These are phyloP conservation scores for Phoxinus phoxinus DNA, from an alignment of 2,113 vertebrate species.

Conservation along the genomic window DNA sequence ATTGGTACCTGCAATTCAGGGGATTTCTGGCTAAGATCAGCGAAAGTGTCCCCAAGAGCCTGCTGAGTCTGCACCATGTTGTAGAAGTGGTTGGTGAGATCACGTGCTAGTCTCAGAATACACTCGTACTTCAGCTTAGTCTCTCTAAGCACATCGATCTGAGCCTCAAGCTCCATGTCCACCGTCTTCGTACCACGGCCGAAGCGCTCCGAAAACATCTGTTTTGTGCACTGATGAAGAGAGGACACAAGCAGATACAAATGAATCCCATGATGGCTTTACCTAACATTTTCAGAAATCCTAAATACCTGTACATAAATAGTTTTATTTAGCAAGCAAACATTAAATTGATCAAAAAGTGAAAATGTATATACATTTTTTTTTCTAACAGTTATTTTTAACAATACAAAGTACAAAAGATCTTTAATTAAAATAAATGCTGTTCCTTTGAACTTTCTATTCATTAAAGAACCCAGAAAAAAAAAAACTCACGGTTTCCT, in stretches of 20 bases:
- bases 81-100: slow-evolving; percentile 92
- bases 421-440: background rate
- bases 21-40: slow-evolving; percentile 98
- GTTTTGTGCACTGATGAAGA: slow-evolving; percentile 88
- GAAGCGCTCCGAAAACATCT: slow-evolving; percentile 93
- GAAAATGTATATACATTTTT: no score
- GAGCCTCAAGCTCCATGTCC: slow-evolving; percentile 94
- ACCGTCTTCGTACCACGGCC: slow-evolving; percentile 92
- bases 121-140: slow-evolving; percentile 95
- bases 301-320: background rate
- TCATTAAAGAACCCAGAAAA: background rate
- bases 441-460: background rate
- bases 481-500: background rate
- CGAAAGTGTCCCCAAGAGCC: slow-evolving; percentile 91
- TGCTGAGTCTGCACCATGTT: slow-evolving; percentile 98
- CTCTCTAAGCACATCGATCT: slow-evolving; percentile 93
- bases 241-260: background rate
- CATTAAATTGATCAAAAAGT: background rate
- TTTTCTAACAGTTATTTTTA: no score
- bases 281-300: background rate
- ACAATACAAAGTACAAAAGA: no score
- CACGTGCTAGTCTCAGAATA: slow-evolving; percentile 87
- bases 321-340: background rate
- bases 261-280: background rate
- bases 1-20: slow-evolving; percentile 90